These are phyloP conservation scores for Lophotis ruficrista DNA, from an alignment of 2,113 vertebrate genomes.

Conservation along the genomic window DNA sequence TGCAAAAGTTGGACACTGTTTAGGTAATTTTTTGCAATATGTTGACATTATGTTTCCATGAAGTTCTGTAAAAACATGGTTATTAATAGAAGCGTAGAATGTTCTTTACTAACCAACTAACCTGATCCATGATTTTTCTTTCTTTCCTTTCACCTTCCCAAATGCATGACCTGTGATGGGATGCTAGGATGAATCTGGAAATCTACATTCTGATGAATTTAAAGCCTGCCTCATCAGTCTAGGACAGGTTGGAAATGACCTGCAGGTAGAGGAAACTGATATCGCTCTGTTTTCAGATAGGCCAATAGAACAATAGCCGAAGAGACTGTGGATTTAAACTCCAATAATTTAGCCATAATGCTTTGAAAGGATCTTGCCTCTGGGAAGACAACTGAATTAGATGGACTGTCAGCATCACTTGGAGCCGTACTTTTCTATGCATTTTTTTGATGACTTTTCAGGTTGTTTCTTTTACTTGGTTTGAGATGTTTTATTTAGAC, in stretches of 20 bases:
- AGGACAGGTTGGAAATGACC: slow-evolving; percentile 70
- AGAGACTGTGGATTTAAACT: neutral
- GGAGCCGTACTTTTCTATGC: neutral
- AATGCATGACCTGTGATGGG: slow-evolving; percentile 49
- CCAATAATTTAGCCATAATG: neutral
- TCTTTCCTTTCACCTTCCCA: slow-evolving; percentile 1
- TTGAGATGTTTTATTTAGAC: neutral
- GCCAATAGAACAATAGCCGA: neutral
- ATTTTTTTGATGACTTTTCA: neutral
- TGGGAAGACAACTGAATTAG: neutral
- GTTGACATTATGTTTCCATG: neutral
- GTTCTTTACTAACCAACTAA: slow-evolving; percentile 49
- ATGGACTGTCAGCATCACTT: neutral
- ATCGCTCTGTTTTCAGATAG: neutral
- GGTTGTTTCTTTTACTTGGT: neutral
- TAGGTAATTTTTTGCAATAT: neutral
- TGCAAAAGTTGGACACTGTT: neutral
- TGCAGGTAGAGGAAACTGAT: slow-evolving; percentile 64
- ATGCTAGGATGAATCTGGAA: slow-evolving; percentile 63
- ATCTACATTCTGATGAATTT: slow-evolving; percentile 69
- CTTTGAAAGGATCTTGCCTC: neutral
- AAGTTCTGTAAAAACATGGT: neutral
- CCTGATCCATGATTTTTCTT: slow-evolving; percentile 8
- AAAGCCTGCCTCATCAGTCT: slow-evolving; percentile 77
- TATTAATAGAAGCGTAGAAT: neutral